These are phyloP conservation scores for Papilio dardanus DNA, from an alignment of 1,140 invertebrate genomes.

Conservation along the genomic window DNA sequence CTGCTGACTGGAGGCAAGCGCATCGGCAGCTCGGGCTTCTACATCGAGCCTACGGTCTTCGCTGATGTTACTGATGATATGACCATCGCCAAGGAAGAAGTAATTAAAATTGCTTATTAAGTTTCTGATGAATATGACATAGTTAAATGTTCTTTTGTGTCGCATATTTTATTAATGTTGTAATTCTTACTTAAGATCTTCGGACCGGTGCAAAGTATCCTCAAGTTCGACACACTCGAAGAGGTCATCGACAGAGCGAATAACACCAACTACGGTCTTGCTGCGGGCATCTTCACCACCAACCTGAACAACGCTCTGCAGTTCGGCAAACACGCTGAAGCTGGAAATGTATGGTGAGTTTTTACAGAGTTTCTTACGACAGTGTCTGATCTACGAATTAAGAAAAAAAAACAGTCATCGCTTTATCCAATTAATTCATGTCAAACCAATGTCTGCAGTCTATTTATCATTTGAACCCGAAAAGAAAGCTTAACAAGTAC, in stretches of 20 bases:
- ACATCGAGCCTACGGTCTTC: slow-evolving; percentile 91
- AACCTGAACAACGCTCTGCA: slow-evolving; percentile 92
- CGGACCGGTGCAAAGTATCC: slow-evolving; percentile 94
- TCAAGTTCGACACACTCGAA: slow-evolving; percentile 94
- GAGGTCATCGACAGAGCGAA: slow-evolving; percentile 95
- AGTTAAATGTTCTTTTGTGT: no score
- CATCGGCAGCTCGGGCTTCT: slow-evolving; percentile 86
- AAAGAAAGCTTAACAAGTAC: no score
- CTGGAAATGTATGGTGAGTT: slow-evolving; percentile 93
- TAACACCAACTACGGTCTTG: slow-evolving; percentile 93
- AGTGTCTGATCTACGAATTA: no score
- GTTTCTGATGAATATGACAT: background rate
- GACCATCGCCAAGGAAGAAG: slow-evolving; percentile 90
- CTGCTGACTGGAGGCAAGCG: slow-evolving; percentile 86
- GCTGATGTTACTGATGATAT: slow-evolving; percentile 90
- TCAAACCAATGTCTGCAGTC: no score
- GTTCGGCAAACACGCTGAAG: slow-evolving; percentile 91
- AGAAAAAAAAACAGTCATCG: no score
- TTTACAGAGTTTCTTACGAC: no score
- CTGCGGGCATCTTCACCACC: slow-evolving; percentile 93
- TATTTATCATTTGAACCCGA: no score
- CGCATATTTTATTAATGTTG: no score
- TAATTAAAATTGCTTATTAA: slow-evolving; percentile 48
- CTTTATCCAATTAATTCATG: no score
- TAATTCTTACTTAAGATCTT: slow-evolving; percentile 84